Conservation (phyloP, 2,113 vertebrate species). For the Trichechus manatus region DNA sequence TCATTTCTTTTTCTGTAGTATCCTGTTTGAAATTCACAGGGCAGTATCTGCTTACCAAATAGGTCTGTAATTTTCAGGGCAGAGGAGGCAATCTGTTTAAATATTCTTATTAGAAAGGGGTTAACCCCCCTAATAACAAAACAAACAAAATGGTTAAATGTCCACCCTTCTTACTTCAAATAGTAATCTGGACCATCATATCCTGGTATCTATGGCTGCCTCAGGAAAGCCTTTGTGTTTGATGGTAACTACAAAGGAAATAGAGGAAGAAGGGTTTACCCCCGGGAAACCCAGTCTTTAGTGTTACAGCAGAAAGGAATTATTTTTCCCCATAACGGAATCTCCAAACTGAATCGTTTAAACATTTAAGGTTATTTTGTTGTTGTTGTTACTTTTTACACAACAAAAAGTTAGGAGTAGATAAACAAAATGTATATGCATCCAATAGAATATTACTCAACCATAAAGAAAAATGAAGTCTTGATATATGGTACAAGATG, state of each 20-base stretch:
- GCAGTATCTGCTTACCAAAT: conserved; percentile 29
- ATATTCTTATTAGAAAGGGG: conserved; percentile 24
- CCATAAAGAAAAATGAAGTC: background rate
- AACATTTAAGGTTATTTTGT: conserved; percentile 29
- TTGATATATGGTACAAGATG: background rate
- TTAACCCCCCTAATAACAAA: conserved; percentile 16
- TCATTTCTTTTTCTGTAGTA: background rate
- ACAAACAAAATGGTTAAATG: background rate
- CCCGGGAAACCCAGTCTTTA: background rate
- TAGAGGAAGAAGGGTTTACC: background rate
- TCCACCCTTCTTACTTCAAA: conserved; percentile 1
- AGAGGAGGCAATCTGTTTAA: background rate
- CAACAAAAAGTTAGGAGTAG: background rate
- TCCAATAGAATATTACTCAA: background rate
- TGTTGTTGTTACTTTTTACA: background rate
- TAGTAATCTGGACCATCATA: background rate
- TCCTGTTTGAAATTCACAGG: conserved; percentile 24
- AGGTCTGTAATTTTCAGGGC: conserved; percentile 44
- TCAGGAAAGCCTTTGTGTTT: background rate
- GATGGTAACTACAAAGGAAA: background rate
- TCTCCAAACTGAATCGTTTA: background rate
- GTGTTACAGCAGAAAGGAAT: background rate
- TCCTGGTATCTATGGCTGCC: background rate
- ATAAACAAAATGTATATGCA: background rate
- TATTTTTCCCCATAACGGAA: background rate